A percentile compares a stretch with the other conserved stretches of the same genome.
phyloP scores from a whole-genome alignment of 2,113 vertebrate species.

The Stigmatopora argus region DNA sequence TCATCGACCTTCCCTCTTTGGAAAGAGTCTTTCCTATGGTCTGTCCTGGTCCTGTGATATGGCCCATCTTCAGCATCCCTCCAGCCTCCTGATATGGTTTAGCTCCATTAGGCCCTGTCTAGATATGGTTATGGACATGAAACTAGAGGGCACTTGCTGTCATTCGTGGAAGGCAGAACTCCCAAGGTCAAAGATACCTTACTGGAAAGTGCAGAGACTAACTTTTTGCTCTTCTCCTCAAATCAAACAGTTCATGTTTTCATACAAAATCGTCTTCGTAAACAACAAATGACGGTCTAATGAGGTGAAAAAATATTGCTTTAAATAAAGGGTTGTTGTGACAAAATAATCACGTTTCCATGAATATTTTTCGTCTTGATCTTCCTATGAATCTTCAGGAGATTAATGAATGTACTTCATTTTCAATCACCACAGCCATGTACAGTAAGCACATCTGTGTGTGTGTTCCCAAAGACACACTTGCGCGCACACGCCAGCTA shows the following conservation, averaged over 20 bases:
- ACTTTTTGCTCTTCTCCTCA: slow-evolving; percentile 7
- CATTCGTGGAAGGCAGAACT: slow-evolving; percentile 47
- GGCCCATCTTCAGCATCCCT: slow-evolving; percentile 42
- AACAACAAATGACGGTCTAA: background rate
- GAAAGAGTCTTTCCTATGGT: slow-evolving; percentile 56
- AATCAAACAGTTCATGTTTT: slow-evolving; percentile 9
- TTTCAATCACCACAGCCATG: slow-evolving; percentile 35
- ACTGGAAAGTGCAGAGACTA: slow-evolving; percentile 16
- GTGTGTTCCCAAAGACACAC: slow-evolving; percentile 12
- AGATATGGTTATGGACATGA: slow-evolving; percentile 51
- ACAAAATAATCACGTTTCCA: slow-evolving; percentile 5
- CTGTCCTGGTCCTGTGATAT: slow-evolving; percentile 50
- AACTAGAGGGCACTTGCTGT: slow-evolving; percentile 41
- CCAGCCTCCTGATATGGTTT: slow-evolving; percentile 57
- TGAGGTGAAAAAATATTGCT: background rate
- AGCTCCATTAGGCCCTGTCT: slow-evolving; percentile 58
- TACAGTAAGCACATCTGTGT: slow-evolving; percentile 8
- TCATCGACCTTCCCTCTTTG: slow-evolving; percentile 61
- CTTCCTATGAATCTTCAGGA: slow-evolving; percentile 34
- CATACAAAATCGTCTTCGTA: background rate
- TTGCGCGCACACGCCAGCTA: slow-evolving; percentile 49
- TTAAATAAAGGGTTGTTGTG: slow-evolving; percentile 17
- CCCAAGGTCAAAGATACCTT: slow-evolving; percentile 33
- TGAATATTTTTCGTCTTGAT: slow-evolving; percentile 25
- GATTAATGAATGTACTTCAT: slow-evolving; percentile 35